Conservation (phyloP, 92 coral and sea anemone species). For the Parazoanthus swiftii region DNA sequence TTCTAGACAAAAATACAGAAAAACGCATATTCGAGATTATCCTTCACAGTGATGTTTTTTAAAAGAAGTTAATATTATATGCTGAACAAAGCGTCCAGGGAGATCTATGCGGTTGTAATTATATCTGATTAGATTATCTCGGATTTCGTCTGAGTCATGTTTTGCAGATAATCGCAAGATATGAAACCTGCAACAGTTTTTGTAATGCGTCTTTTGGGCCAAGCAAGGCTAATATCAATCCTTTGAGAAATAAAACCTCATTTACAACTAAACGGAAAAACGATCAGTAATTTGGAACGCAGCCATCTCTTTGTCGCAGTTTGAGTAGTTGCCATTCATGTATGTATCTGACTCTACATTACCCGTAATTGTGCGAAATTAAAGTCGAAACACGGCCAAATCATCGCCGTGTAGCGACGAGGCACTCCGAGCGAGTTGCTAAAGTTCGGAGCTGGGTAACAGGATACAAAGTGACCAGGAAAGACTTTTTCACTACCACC, state of each 20-base stretch:
- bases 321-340: neutral
- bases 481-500: no score
- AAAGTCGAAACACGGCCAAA: neutral
- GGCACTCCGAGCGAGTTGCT: neutral
- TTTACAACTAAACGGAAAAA: neutral
- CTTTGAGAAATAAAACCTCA: neutral
- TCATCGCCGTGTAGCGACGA: neutral
- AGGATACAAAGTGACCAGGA: neutral
- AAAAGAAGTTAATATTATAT: neutral
- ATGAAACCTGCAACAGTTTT: neutral
- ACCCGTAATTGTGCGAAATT: neutral
- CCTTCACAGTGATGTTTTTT: neutral
- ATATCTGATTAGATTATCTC: neutral
- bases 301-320: neutral
- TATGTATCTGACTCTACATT: neutral
- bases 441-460: neutral
- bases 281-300: neutral
- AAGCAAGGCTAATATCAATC: neutral
- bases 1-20: neutral
- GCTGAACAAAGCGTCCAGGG: neutral
- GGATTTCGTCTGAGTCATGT: neutral
- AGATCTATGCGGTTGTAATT: neutral
- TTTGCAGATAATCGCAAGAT: neutral
- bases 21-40: neutral
- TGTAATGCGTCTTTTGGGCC: no score